Conservation (phyloP, 2,113 vertebrate species). For the Scopus umbretta region DNA sequence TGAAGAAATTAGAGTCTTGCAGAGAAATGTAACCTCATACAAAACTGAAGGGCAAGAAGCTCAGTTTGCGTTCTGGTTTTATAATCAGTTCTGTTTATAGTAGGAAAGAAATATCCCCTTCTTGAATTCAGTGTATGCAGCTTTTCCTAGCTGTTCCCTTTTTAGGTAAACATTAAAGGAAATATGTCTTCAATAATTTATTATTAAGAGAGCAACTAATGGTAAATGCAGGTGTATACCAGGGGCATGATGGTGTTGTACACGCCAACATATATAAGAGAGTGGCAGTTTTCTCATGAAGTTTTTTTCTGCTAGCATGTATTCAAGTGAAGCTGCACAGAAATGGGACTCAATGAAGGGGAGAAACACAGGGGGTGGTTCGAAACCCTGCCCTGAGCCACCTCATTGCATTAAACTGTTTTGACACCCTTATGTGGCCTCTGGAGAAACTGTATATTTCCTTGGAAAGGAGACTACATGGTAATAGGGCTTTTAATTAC, state of each 20-base stretch:
- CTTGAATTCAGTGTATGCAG: conserved; percentile 58
- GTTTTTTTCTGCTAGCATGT: background rate
- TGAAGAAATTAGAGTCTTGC: conserved; percentile 52
- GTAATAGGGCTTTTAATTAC: conserved; percentile 4
- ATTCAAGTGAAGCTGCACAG: fast-evolving
- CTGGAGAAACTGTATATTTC: background rate
- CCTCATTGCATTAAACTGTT: background rate
- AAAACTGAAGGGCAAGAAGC: conserved; percentile 48
- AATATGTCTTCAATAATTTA: conserved; percentile 49
- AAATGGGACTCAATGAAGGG: background rate
- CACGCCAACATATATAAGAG: background rate
- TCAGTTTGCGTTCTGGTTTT: conserved; percentile 72
- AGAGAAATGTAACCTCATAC: conserved; percentile 50
- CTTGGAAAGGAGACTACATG: background rate
- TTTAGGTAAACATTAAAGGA: conserved; percentile 63
- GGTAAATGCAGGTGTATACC: conserved; percentile 56
- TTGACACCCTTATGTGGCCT: background rate
- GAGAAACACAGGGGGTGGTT: background rate
- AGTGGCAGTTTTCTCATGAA: background rate
- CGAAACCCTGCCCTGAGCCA: background rate
- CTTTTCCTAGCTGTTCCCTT: conserved; percentile 52
- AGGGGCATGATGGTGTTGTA: background rate
- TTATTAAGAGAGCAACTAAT: conserved; percentile 55
- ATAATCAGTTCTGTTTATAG: conserved; percentile 74
- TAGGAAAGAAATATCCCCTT: conserved; percentile 67